Conservation (phyloP, 2,888 invertebrate genomes). For the Polydrusus pterygomalis region DNA sequence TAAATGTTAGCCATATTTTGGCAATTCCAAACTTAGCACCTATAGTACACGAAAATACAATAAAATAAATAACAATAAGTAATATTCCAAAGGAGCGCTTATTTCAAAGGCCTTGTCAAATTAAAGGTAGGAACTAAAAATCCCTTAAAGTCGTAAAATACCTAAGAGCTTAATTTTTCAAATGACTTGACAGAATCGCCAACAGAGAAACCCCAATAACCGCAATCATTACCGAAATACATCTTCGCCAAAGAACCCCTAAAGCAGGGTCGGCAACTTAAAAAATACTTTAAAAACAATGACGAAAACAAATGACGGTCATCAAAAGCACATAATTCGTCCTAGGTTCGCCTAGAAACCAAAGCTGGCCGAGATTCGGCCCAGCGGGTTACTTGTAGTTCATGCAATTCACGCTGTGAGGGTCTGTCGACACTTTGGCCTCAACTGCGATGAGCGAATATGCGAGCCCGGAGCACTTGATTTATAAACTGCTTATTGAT, state of each 20-base stretch:
- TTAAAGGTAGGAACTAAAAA: slow-evolving; percentile 12
- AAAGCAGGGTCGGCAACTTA: slow-evolving; percentile 26
- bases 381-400: slow-evolving; percentile 64
- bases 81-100: too few relatives aligned
- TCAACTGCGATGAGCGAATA: slow-evolving; percentile 47
- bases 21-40: too few relatives aligned
- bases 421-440: slow-evolving; percentile 63
- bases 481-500: slow-evolving; percentile 51
- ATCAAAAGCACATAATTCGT: slow-evolving; percentile 61
- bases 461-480: slow-evolving; percentile 50
- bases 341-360: slow-evolving; percentile 59
- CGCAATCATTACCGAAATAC: slow-evolving; percentile 50
- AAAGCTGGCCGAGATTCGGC: slow-evolving; percentile 59
- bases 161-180: slow-evolving; percentile 43
- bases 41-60: too few relatives aligned
- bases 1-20: too few relatives aligned
- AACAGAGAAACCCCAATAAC: slow-evolving; percentile 41
- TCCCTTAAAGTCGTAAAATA: slow-evolving; percentile 43
- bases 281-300: slow-evolving; percentile 50
- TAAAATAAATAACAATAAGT: too few relatives aligned
- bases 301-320: slow-evolving; percentile 62
- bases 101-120: too few relatives aligned
- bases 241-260: slow-evolving; percentile 22
- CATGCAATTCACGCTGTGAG: slow-evolving; percentile 62
- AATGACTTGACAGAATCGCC: slow-evolving; percentile 46